A percentile compares a stretch with the other conserved stretches of the same genome.
Evolutionary conservation across 2,888 invertebrate genomes (phyloP).

Genomic region (Acronicta alni): DNA sequence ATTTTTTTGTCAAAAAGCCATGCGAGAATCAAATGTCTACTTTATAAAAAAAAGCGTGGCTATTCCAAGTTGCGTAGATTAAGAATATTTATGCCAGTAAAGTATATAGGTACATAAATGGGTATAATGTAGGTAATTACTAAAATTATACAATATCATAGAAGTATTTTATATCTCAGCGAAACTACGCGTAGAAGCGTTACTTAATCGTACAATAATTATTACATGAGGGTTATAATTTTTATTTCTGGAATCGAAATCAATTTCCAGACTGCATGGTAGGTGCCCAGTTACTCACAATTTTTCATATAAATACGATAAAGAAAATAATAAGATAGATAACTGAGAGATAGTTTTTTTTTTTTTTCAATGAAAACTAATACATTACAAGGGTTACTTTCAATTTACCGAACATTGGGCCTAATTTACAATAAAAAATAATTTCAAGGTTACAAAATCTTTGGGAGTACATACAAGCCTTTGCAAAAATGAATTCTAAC

Average conservation of each 20-base stretch:
- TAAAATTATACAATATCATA: constrained; percentile 87
- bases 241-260: constrained; percentile 79
- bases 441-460: constrained; percentile 60
- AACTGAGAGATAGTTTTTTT: constrained; percentile 16
- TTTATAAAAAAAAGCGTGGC: constrained; percentile 77
- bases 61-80: constrained; percentile 80
- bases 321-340: constrained; percentile 30
- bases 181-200: constrained; percentile 86
- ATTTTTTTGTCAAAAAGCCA: constrained; percentile 78
- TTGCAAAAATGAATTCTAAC: constrained; percentile 82
- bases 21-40: constrained; percentile 77
- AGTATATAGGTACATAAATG: constrained; percentile 85
- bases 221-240: constrained; percentile 80
- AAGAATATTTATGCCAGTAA: constrained; percentile 82
- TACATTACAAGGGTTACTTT: constrained; percentile 31
- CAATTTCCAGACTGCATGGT: constrained; percentile 81
- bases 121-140: constrained; percentile 85
- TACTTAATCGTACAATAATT: constrained; percentile 85
- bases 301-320: constrained; percentile 38
- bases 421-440: constrained; percentile 49
- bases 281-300: constrained; percentile 67
- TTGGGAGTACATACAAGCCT: constrained; percentile 76
- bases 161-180: constrained; percentile 82
- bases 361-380: constrained; percentile 34
- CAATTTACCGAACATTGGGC: constrained; percentile 52